Percentiles rank a stretch among this genome's conserved stretches.
These are phyloP conservation scores for Chloropsis hardwickii DNA, from an alignment of 2,113 vertebrate genomes.

Conservation along the genomic window DNA sequence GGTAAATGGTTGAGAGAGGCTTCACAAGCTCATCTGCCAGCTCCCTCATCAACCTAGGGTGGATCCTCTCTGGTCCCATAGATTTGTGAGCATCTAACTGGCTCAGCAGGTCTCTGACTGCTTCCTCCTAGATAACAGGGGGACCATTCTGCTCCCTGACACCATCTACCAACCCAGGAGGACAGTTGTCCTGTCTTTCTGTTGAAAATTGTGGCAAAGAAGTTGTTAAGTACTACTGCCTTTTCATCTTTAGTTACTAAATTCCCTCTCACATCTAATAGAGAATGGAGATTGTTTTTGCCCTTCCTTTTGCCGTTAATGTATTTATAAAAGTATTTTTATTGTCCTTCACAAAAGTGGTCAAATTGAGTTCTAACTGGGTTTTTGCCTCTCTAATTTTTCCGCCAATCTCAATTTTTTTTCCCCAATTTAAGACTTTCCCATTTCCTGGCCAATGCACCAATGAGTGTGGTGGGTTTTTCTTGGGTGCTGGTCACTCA, in stretches of 20 bases:
- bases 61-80: background rate
- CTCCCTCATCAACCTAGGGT: background rate
- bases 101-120: too few species aligned
- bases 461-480: too few species aligned
- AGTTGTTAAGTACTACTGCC: too few species aligned
- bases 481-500: too few species aligned
- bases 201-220: too few species aligned
- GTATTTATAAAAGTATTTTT: background rate
- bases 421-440: too few species aligned
- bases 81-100: background rate
- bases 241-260: background rate
- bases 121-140: too few species aligned
- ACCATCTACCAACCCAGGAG: too few species aligned
- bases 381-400: background rate
- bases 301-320: background rate
- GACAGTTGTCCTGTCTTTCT: too few species aligned
- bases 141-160: too few species aligned
- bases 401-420: too few species aligned
- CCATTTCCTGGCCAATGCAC: too few species aligned
- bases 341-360: background rate
- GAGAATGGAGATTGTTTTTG: background rate
- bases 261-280: background rate
- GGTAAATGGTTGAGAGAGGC: background rate
- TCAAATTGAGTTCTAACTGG: background rate
- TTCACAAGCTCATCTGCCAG: background rate